Evolutionary conservation across 2,113 vertebrate species (phyloP).

Genomic region (Silurus meridionalis): DNA sequence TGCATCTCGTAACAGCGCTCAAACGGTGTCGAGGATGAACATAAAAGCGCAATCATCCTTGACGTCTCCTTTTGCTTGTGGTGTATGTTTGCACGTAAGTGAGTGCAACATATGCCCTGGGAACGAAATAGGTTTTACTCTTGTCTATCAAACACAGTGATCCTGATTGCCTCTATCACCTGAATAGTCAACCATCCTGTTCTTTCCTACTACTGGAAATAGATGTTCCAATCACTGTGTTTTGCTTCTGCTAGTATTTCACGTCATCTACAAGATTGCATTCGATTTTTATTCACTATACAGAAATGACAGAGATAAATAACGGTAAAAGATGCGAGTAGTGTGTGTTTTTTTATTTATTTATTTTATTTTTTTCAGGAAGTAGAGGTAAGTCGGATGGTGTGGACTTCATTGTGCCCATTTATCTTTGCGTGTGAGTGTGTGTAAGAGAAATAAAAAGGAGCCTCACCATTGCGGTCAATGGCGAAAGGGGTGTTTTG

Average conservation of each 20-base stretch:
- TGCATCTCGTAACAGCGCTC: not conserved
- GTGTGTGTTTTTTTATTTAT: too few relatives aligned
- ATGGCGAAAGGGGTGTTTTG: conserved; percentile 91
- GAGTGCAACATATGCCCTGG: not conserved
- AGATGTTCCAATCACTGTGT: not conserved
- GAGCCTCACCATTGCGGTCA: conserved; percentile 89
- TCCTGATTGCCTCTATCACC: conserved; percentile 7
- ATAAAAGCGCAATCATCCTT: conserved; percentile 13
- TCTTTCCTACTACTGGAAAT: not conserved
- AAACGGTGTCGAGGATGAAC: conserved; percentile 5
- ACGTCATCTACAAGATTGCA: not conserved
- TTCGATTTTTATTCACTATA: not conserved
- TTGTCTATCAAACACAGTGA: not conserved
- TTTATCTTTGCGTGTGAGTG: conserved; percentile 1
- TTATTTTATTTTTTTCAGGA: not conserved
- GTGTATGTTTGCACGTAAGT: not conserved
- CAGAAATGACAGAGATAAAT: not conserved
- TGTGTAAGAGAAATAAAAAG: conserved; percentile 1
- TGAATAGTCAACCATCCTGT: not conserved
- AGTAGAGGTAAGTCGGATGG: not conserved
- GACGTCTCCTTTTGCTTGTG: not conserved
- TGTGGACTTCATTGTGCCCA: conserved; percentile 1
- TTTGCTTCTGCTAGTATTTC: not conserved
- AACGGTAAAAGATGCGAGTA: not conserved
- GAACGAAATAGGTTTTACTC: not conserved